phyloP scores from a whole-genome alignment of 2,113 vertebrate species.

The Alethe diademata region DNA sequence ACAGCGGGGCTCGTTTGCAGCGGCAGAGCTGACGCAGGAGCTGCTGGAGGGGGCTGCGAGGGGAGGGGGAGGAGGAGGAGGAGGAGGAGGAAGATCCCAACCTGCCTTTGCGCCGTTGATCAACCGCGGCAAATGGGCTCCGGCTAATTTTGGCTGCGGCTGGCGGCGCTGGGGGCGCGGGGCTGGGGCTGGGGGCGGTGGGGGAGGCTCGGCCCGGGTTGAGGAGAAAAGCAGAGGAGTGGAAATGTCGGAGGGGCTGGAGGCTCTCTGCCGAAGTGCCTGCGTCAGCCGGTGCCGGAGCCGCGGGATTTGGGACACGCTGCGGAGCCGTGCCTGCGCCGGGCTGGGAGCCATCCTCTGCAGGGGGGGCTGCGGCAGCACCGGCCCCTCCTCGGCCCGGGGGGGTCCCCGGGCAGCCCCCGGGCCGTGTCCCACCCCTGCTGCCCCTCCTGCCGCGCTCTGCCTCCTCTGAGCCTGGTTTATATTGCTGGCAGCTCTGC shows the following conservation, averaged over 20 bases:
- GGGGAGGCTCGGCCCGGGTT: neutral
- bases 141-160: neutral
- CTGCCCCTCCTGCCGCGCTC: neutral
- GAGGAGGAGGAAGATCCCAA: constrained; percentile 12
- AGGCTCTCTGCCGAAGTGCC: neutral
- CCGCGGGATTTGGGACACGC: neutral
- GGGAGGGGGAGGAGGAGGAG: neutral
- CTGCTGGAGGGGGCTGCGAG: neutral
- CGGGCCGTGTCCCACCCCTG: accelerated
- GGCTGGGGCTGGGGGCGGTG: neutral
- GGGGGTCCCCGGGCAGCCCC: neutral
- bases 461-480: accelerated
- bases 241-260: neutral
- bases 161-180: neutral
- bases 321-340: neutral
- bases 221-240: neutral
- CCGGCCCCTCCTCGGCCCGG: neutral
- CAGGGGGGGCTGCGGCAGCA: neutral
- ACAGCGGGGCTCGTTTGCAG: neutral
- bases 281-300: neutral
- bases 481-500: neutral
- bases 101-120: neutral
- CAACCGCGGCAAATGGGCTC: neutral
- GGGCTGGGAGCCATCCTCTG: neutral
- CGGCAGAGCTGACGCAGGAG: neutral